These are phyloP conservation scores for Dasysyrphus tricinctus DNA, from an alignment of 2,888 invertebrate species.

Conservation along the genomic window DNA sequence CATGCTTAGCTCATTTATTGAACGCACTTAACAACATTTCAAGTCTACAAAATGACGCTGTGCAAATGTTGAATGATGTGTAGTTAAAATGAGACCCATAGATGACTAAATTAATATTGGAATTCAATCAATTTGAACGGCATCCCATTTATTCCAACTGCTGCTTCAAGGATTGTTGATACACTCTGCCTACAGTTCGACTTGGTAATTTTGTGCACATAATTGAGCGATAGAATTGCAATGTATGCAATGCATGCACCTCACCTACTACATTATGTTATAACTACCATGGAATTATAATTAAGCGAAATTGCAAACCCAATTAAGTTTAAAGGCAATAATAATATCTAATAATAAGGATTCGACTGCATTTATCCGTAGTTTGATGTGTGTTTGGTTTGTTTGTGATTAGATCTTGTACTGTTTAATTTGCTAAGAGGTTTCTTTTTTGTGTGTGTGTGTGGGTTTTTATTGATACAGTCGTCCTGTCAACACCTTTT, in stretches of 20 bases:
- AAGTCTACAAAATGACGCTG: background rate
- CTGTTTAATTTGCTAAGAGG: conserved; percentile 33
- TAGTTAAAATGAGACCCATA: conserved; percentile 18
- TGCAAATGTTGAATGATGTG: background rate
- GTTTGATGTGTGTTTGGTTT: conserved; percentile 1
- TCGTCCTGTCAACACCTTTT: conserved; percentile 33
- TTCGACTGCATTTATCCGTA: background rate
- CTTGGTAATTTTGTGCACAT: conserved; percentile 47
- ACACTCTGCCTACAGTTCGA: background rate
- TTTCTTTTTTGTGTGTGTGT: background rate
- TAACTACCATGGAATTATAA: conserved; percentile 20
- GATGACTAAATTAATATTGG: conserved; percentile 52
- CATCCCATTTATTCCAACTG: background rate
- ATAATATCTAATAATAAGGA: conserved; percentile 25
- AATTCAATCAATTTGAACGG: conserved; percentile 63
- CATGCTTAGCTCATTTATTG: background rate
- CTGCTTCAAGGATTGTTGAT: conserved; percentile 14
- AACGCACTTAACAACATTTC: conserved; percentile 9
- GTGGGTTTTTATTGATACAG: background rate
- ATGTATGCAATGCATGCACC: background rate
- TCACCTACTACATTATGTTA: background rate
- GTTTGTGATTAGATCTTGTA: conserved; percentile 33
- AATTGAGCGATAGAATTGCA: conserved; percentile 51
- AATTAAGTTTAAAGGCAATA: conserved; percentile 32
- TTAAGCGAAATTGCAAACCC: conserved; percentile 35